Percentiles rank a stretch among this genome's conserved stretches.
Evolutionary conservation across 2,113 vertebrate species (phyloP).

Genomic region (Procapra przewalskii): DNA sequence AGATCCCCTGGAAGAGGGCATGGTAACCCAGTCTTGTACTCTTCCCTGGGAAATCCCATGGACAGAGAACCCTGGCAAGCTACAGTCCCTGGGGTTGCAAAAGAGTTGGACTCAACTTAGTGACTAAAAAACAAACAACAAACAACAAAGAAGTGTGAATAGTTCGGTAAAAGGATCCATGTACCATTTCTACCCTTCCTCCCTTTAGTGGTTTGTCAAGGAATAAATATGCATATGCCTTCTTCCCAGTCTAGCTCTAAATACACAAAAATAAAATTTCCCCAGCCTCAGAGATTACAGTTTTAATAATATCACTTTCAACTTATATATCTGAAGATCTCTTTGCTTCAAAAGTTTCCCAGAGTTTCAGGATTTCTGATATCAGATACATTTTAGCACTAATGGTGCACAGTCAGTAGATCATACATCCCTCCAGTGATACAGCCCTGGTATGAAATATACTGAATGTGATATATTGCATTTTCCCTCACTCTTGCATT

Average conservation of each 20-base stretch:
- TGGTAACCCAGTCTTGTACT: neutral
- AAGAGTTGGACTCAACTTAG: neutral
- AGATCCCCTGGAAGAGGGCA: neutral
- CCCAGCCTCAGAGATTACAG: neutral
- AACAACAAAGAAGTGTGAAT: neutral
- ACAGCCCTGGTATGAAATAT: neutral
- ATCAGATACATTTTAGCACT: neutral
- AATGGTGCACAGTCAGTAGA: neutral
- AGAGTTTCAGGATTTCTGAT: neutral
- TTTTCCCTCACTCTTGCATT: neutral
- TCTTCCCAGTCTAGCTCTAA: neutral
- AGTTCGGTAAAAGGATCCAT: neutral
- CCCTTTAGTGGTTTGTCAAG: neutral
- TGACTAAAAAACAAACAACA: neutral
- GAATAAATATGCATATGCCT: neutral
- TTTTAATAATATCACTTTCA: constrained; percentile 3
- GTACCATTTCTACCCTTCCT: neutral
- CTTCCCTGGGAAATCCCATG: neutral
- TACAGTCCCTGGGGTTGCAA: neutral
- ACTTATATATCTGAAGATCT: neutral
- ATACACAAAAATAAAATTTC: neutral
- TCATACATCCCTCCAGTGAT: neutral
- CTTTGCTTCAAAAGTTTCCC: neutral
- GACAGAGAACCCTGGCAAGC: neutral
- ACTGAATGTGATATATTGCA: neutral